Percentiles rank a stretch among this genome's conserved stretches.
Conservation (phyloP, 2,113 vertebrate species). For the Anarrhichthys ocellatus region DNA sequence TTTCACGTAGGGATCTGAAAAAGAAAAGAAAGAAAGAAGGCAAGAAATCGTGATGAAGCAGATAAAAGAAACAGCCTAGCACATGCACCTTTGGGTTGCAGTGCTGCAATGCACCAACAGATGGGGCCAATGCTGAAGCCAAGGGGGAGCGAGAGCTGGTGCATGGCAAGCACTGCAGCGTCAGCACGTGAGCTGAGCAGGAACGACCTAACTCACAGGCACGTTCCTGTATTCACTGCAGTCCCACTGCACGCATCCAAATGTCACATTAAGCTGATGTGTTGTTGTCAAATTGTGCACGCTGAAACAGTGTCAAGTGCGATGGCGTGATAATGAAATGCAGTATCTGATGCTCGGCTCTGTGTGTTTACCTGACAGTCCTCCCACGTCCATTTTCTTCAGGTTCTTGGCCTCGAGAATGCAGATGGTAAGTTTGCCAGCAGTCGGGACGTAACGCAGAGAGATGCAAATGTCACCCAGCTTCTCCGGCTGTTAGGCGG, state of each 20-base stretch:
- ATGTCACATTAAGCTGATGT: background rate
- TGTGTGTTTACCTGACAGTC: conserved; percentile 89
- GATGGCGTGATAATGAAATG: background rate
- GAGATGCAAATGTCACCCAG: conserved; percentile 98
- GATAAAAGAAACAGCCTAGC: background rate
- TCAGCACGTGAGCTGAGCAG: conserved; percentile 76
- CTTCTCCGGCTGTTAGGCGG: conserved; percentile 90
- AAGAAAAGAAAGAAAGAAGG: background rate
- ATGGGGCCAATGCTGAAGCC: conserved; percentile 63
- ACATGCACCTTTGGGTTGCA: conserved; percentile 42
- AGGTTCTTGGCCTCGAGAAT: conserved; percentile 99
- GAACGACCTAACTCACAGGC: conserved; percentile 54
- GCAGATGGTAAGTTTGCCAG: conserved; percentile 97
- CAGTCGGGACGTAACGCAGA: conserved; percentile 96
- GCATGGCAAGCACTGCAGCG: conserved; percentile 75
- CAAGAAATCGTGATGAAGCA: background rate
- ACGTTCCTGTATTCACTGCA: conserved; percentile 31
- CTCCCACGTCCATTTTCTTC: conserved; percentile 99
- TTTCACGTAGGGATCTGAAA: conserved; percentile 95
- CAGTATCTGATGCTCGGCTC: conserved; percentile 17
- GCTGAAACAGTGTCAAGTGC: background rate
- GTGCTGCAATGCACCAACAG: conserved; percentile 66
- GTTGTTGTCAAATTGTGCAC: background rate
- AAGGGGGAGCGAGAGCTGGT: conserved; percentile 22
- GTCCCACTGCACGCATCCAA: conserved; percentile 25